Percentiles rank a stretch among this genome's conserved stretches.
Evolutionary conservation across 2,888 invertebrate genomes (phyloP).

Genomic region (Drosophila yooni): DNA sequence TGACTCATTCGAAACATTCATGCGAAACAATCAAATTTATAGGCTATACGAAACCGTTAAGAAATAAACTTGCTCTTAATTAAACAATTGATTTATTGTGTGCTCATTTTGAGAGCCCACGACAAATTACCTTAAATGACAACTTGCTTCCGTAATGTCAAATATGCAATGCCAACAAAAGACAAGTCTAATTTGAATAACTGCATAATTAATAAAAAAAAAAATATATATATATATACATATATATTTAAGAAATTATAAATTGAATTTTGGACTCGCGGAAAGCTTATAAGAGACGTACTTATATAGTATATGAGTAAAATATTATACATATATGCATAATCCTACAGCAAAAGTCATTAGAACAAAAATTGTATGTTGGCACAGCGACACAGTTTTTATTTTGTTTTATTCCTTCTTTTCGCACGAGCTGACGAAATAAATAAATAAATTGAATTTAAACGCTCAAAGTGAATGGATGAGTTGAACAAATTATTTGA

Average conservation of each 20-base stretch:
- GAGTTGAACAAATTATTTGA: conserved; percentile 28
- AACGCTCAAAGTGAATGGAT: conserved; percentile 50
- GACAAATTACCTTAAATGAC: conserved; percentile 60
- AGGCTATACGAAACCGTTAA: conserved; percentile 31
- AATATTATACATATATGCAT: conserved; percentile 2
- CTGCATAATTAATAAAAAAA: conserved; percentile 63
- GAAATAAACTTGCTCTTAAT: conserved; percentile 21
- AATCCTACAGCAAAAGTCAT: conserved; percentile 56
- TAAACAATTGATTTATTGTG: conserved; percentile 24
- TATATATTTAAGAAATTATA: conserved; percentile 20
- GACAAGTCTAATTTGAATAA: conserved; percentile 59
- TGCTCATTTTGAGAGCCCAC: conserved; percentile 20
- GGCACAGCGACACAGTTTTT: conserved; percentile 70
- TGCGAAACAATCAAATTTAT: conserved; percentile 15
- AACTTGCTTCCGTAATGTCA: conserved; percentile 72
- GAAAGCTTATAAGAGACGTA: conserved; percentile 14
- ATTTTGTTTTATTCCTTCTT: conserved; percentile 11
- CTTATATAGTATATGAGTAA: not conserved
- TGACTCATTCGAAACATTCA: conserved; percentile 9
- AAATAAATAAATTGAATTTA: conserved; percentile 66
- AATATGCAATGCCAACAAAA: conserved; percentile 42
- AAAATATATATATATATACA: not conserved
- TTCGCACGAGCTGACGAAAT: conserved; percentile 31
- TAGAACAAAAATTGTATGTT: conserved; percentile 70
- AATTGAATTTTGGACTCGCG: conserved; percentile 40